A percentile compares a stretch with the other conserved stretches of the same genome.
Evolutionary conservation across 64 coral and sea anemone genomes (phyloP).

Genomic region (Stichodactyla helianthus): DNA sequence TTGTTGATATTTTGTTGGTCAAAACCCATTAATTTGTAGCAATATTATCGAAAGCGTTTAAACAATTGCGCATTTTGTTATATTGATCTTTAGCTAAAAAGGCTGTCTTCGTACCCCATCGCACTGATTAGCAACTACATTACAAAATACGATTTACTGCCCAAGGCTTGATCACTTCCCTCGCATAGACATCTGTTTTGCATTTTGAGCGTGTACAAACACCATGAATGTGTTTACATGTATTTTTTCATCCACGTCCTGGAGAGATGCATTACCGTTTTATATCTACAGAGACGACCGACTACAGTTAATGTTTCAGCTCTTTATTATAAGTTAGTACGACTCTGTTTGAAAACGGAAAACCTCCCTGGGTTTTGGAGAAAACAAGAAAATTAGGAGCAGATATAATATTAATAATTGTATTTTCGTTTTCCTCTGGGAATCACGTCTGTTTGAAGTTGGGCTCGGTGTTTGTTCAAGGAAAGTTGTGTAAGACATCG

Average conservation of each 20-base stretch:
- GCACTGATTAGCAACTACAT: not conserved
- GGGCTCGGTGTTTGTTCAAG: not conserved
- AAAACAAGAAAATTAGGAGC: not conserved
- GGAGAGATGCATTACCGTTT: constrained; percentile 11
- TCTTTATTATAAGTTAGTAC: not conserved
- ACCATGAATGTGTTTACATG: not conserved
- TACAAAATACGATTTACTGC: not conserved
- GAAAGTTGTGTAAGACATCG: not conserved
- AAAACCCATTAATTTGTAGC: constrained; percentile 15
- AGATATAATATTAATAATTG: not conserved
- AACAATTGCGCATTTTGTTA: constrained; percentile 1
- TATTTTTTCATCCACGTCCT: not conserved
- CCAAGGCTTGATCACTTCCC: not conserved
- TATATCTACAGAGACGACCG: not conserved
- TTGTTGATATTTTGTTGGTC: constrained; percentile 1
- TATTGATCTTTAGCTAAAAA: not conserved
- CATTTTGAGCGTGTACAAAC: not conserved
- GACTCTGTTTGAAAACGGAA: constrained; percentile 7
- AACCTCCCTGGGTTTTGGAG: not conserved
- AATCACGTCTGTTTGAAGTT: not conserved
- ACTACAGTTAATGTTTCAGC: not conserved
- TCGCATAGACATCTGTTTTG: not conserved
- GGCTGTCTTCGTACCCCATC: not conserved
- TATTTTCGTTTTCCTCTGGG: not conserved
- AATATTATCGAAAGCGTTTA: constrained; percentile 6